Evolutionary conservation across 1,140 invertebrate species (phyloP).

Genomic region (Zaprionus vittiger): DNA sequence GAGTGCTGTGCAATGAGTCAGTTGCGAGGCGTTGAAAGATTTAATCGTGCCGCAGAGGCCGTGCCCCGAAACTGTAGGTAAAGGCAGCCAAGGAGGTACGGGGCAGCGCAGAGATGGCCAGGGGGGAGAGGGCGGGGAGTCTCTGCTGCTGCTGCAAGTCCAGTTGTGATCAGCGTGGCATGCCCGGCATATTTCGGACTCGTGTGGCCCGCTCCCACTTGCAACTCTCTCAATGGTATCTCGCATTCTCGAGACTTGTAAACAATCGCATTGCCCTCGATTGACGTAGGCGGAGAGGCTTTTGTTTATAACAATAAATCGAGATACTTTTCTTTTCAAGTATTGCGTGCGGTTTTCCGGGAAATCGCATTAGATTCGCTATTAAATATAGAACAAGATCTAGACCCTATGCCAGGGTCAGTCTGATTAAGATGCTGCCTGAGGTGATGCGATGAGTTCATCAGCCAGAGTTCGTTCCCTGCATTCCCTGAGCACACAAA

Average conservation of each 20-base stretch:
- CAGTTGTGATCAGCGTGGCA: constrained; percentile 53
- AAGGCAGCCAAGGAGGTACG: not conserved
- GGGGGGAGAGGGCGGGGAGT: not conserved
- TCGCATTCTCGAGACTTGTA: constrained; percentile 1
- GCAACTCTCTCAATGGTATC: not conserved
- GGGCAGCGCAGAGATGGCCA: not conserved
- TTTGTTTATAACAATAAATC: constrained; percentile 37
- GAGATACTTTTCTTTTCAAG: constrained; percentile 25
- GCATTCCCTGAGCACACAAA: constrained; percentile 22
- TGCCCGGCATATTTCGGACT: constrained; percentile 38
- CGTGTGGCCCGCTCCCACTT: constrained; percentile 28
- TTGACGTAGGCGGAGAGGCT: constrained; percentile 27
- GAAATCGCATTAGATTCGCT: constrained; percentile 19
- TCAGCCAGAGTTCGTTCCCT: constrained; percentile 31
- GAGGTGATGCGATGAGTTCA: constrained; percentile 54
- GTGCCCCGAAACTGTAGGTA: constrained; percentile 29
- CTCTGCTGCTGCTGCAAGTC: constrained; percentile 40
- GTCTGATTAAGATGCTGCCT: not conserved
- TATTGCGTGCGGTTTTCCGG: constrained; percentile 10
- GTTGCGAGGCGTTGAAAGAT: constrained; percentile 74
- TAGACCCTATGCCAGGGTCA: not conserved
- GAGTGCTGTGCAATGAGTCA: constrained; percentile 63
- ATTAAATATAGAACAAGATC: constrained; percentile 7
- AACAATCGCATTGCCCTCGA: constrained; percentile 21
- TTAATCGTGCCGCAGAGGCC: constrained; percentile 58